Percentiles rank a stretch among this genome's conserved stretches.
Conservation (phyloP, 2,113 vertebrate species). For the Callocephalon fimbriatum region DNA sequence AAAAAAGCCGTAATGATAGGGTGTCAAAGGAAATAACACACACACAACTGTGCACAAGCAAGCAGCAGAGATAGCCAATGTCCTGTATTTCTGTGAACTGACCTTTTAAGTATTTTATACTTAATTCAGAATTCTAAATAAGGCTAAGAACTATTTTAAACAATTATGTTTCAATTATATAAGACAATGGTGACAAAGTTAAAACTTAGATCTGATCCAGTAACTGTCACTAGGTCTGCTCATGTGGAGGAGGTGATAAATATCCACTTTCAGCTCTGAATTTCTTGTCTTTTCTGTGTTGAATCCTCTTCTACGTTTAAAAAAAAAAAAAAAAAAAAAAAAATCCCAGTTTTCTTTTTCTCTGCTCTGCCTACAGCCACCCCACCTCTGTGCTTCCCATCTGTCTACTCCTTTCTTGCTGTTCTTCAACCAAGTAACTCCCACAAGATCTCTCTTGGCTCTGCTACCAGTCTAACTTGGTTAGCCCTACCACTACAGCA, state of each 20-base stretch:
- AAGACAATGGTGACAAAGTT: conserved; percentile 48
- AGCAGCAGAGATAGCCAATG: neutral
- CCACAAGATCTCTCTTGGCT: neutral
- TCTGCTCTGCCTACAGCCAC: conserved; percentile 47
- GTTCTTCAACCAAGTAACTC: neutral
- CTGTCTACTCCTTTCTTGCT: conserved; percentile 11
- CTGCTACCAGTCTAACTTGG: neutral
- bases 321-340: neutral
- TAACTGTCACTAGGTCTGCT: conserved; percentile 50
- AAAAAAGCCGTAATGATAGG: neutral
- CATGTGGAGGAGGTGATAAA: conserved; percentile 55
- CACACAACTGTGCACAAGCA: neutral
- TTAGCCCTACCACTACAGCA: neutral
- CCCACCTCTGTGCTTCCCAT: conserved; percentile 23
- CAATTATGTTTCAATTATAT: conserved; percentile 25
- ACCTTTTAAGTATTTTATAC: neutral
- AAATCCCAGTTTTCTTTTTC: neutral
- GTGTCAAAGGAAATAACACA: neutral
- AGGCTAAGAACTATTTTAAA: conserved; percentile 1
- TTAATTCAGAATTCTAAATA: conserved; percentile 35
- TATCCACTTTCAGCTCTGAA: conserved; percentile 23
- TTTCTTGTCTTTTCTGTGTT: conserved; percentile 17
- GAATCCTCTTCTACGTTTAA: neutral
- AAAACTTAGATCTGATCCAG: conserved; percentile 33
- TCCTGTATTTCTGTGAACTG: neutral